Evolutionary conservation across 1,140 invertebrate species (phyloP).

Genomic region (Chionoecetes opilio): DNA sequence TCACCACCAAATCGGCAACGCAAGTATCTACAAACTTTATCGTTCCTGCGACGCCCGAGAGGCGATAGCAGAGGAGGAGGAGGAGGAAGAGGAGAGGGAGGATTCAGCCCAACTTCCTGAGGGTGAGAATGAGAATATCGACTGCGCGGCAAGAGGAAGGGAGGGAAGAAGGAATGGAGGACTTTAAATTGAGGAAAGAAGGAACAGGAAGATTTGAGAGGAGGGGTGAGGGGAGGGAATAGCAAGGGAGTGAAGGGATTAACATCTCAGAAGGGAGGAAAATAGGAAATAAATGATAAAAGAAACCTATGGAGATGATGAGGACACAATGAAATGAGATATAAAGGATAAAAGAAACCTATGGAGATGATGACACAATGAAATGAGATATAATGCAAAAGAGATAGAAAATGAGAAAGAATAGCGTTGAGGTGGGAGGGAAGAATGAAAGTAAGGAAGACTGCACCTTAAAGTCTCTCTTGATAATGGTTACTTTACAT

Average conservation of each 20-base stretch:
- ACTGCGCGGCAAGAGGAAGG: background rate
- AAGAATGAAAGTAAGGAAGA: background rate
- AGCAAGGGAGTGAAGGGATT: constrained; percentile 23
- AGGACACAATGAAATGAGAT: background rate
- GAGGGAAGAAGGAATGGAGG: background rate
- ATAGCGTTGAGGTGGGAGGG: background rate
- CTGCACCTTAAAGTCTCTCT: background rate
- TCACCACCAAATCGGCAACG: background rate
- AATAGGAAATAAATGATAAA: background rate
- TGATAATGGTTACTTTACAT: too few species aligned
- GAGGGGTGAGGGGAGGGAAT: background rate
- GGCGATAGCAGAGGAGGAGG: background rate
- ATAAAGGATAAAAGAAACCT: too few species aligned
- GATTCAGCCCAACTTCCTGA: background rate
- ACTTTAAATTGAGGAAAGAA: background rate
- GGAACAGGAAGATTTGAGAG: background rate
- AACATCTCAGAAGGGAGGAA: background rate
- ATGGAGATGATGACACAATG: background rate
- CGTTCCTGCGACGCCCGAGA: background rate
- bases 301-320: too few species aligned
- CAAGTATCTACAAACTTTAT: constrained; percentile 6
- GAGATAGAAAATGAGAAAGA: background rate
- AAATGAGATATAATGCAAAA: background rate
- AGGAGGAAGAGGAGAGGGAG: background rate
- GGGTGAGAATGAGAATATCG: background rate